Conservation (phyloP, 2,888 invertebrate species). For the Drosophila quasianomalipes region DNA sequence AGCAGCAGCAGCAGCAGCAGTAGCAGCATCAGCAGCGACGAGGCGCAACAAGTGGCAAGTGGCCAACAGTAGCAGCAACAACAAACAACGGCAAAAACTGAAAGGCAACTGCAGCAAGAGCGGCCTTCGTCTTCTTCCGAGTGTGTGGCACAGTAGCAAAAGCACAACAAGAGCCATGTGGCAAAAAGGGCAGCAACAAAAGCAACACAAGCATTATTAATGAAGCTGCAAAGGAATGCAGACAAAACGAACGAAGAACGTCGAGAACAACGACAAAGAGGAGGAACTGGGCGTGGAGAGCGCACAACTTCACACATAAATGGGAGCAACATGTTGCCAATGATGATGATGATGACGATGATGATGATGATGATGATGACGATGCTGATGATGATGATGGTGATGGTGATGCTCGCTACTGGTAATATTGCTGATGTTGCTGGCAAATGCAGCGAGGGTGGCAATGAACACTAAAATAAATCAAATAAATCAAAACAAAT, state of each 20-base stretch:
- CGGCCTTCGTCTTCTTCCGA: conserved; percentile 55
- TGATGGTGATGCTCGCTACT: conserved; percentile 42
- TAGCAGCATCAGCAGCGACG: conserved; percentile 42
- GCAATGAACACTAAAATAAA: background rate
- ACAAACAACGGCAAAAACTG: conserved; percentile 51
- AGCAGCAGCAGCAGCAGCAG: conserved; percentile 24
- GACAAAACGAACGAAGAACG: conserved; percentile 44
- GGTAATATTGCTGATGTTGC: conserved; percentile 30
- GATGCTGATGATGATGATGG: conserved; percentile 54
- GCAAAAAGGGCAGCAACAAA: conserved; percentile 72
- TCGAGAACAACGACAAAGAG: conserved; percentile 47
- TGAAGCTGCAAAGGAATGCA: conserved; percentile 78
- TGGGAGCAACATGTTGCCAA: conserved; percentile 78
- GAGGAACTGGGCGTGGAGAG: conserved; percentile 62
- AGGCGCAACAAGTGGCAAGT: conserved; percentile 69
- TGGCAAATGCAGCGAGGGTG: conserved; percentile 39
- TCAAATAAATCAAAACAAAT: background rate
- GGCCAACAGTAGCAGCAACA: conserved; percentile 43
- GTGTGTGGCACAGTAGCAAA: conserved; percentile 77
- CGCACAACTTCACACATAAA: conserved; percentile 76
- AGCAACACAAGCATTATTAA: conserved; percentile 71
- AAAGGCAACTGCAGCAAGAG: conserved; percentile 56
- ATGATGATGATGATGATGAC: background rate
- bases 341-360: conserved; percentile 25
- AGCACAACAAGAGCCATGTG: conserved; percentile 69